Evolutionary conservation across 1,140 invertebrate species (phyloP).

Genomic region (Sitobion miscanthi): DNA sequence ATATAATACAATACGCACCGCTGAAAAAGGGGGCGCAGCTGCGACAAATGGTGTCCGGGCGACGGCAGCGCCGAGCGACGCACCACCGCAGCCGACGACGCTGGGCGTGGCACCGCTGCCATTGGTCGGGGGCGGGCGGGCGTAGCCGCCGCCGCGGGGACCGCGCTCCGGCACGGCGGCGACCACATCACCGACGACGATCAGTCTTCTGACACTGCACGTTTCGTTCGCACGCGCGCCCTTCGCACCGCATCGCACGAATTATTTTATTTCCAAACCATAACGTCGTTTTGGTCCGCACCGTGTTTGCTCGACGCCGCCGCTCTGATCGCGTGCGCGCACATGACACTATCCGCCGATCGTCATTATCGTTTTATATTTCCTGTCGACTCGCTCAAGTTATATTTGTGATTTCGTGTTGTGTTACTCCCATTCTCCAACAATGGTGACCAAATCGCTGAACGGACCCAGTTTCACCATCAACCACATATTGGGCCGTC

Average conservation of each 20-base stretch:
- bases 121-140: constrained; percentile 25
- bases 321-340: background rate
- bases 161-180: background rate
- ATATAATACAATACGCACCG: background rate
- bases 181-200: background rate
- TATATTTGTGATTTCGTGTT: background rate
- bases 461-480: constrained; percentile 53
- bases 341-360: background rate
- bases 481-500: constrained; percentile 44
- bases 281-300: background rate
- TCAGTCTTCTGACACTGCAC: constrained; percentile 46
- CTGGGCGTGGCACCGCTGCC: background rate
- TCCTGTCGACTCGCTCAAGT: background rate
- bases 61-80: background rate
- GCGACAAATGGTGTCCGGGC: constrained; percentile 50
- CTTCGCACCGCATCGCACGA: background rate
- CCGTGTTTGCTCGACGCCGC: background rate
- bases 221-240: background rate
- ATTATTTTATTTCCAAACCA: background rate
- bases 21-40: constrained; percentile 33
- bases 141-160: background rate
- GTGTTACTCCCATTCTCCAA: background rate
- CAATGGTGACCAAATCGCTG: constrained; percentile 53
- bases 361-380: background rate
- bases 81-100: background rate